Evolutionary conservation across 2,113 vertebrate genomes (phyloP).

Genomic region (Pelecanus crispus): DNA sequence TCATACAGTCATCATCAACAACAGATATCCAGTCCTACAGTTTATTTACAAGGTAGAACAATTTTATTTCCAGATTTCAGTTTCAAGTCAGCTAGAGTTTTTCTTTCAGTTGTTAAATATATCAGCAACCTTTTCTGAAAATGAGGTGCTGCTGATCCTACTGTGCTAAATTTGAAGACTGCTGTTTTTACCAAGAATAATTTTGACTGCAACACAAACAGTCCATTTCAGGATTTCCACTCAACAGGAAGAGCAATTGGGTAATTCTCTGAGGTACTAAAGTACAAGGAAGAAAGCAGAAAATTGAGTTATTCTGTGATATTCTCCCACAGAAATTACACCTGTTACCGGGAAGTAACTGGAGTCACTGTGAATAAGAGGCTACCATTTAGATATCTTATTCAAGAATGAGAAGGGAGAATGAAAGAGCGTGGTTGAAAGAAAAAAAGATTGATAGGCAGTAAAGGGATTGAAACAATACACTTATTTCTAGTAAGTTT

Average conservation of each 20-base stretch:
- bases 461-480: not conserved
- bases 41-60: not conserved
- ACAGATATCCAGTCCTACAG: not conserved
- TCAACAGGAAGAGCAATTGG: not conserved
- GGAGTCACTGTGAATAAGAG: not conserved
- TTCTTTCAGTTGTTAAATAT: not conserved
- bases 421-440: not conserved
- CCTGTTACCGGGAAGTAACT: not conserved
- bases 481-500: not conserved
- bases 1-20: not conserved
- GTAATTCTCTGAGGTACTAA: not conserved
- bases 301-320: not conserved
- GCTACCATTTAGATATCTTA: not conserved
- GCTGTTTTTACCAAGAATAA: not conserved
- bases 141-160: not conserved
- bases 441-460: not conserved
- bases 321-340: not conserved
- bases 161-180: not conserved
- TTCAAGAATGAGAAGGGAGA: not conserved
- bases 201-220: not conserved
- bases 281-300: not conserved
- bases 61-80: not conserved
- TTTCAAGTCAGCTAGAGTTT: not conserved
- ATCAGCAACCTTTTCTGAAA: not conserved
- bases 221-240: slow-evolving; percentile 19